Evolutionary conservation across 2,797 vertebrate genomes (phyloP).

Genomic region (Anabas testudineus): DNA sequence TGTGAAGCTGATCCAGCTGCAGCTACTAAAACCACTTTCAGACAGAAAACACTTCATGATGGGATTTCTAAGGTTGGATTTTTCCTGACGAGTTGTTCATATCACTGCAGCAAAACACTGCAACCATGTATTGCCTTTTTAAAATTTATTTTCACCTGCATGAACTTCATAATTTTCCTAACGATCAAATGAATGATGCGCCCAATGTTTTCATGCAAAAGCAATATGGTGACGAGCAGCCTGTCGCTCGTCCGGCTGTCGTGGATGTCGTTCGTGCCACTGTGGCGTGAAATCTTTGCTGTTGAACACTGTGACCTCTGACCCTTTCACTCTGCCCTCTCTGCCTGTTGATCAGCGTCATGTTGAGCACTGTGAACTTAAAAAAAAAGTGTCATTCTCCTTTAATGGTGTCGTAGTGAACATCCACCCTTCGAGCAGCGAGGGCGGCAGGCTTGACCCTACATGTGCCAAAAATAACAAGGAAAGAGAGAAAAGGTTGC

Average conservation of each 20-base stretch:
- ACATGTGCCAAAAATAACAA: constrained; percentile 75
- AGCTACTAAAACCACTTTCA: too few species aligned
- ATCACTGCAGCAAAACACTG: constrained; percentile 31
- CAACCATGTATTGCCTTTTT: constrained; percentile 56
- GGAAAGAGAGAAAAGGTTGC: constrained; percentile 23
- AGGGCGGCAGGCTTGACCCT: constrained; percentile 36
- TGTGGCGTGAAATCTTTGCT: constrained; percentile 39
- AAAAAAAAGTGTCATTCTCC: constrained; percentile 3
- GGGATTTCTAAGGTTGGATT: constrained; percentile 44
- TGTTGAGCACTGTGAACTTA: constrained; percentile 71
- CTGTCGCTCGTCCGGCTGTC: constrained; percentile 11
- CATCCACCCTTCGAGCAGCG: constrained; percentile 16
- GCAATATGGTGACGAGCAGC: constrained; percentile 46
- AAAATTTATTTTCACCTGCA: constrained; percentile 37
- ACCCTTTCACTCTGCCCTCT: constrained; percentile 47
- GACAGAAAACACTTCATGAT: constrained; percentile 1
- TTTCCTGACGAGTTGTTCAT: constrained; percentile 28
- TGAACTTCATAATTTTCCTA: constrained; percentile 24
- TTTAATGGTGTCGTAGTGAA: constrained; percentile 30
- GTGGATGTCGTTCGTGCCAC: constrained; percentile 28
- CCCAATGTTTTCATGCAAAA: constrained; percentile 2
- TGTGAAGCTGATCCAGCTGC: too few species aligned
- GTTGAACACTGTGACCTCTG: constrained; percentile 78
- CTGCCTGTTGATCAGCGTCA: constrained; percentile 45
- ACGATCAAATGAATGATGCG: constrained; percentile 37